Base-by-base conservation (phyloP, 2,888 invertebrate species). In the Zelleria hepariella region DNA sequence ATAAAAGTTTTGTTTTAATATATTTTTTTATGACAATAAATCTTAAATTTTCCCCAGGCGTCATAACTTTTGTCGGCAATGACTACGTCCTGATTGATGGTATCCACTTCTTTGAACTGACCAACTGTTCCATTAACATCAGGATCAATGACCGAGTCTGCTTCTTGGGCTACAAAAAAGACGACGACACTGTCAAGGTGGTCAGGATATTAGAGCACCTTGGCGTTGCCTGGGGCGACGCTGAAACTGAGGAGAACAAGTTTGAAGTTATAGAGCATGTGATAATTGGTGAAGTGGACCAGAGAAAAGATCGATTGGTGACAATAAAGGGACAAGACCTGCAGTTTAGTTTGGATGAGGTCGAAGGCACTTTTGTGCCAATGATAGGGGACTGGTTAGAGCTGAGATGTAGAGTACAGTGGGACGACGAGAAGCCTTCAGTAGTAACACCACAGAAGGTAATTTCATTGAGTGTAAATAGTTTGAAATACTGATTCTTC, bases 341-440 rank as follows among this genome's bases (percentile, higher is more conserved):
- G n/a, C 84, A 77, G 59, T 82, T 94, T 57, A 88, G 91, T 70
- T 79, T 95, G 57, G 92, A 94, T 70, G 76, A 87, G 56, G 89
- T 93, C 0, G 78, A 86, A 64, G 89, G 92, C 2, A 90, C 90
- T 58, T 93, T 94, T 74, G 75, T 94, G 49, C 94, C 94, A 1
- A 77, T 92, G 20, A 81, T 90, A 63, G 95, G 95, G 2, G 95
- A 95, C 74, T 92, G 93, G 88, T 69, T 95, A 21, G 90, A 91
- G 71, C 69, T 94, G 48, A 89, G 90, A 61, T 92, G 92, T 57
- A 86, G 90, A 63, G 90, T 93, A 10, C 91, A 93, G 71, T 77
- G 91, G 58, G 89, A 93, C 74, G 90, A 91, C 63, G 72, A 85
- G 7, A 85, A 86, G n/a, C 74, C 82, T n/a, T 78, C 75, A 61